Percentiles rank a stretch among this genome's conserved stretches.
phyloP scores from a whole-genome alignment of 2,113 vertebrate species.

The Argyrosomus japonicus region DNA sequence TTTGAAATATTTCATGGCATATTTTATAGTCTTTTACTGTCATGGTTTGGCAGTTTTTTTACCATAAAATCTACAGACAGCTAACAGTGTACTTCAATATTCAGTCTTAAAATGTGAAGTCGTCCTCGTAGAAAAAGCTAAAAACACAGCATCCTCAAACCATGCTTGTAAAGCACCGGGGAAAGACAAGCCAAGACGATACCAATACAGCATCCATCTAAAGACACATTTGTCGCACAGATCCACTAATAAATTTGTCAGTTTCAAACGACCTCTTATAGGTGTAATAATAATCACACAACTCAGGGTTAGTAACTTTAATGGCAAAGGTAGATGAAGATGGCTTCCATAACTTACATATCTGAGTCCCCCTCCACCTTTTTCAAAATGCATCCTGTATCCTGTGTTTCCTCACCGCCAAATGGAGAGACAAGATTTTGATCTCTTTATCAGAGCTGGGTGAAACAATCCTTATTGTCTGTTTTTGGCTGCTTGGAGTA shows the following conservation, averaged over 20 bases:
- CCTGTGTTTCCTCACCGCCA: neutral
- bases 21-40: too few species aligned
- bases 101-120: neutral
- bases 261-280: neutral
- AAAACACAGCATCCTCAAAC: conserved; percentile 65
- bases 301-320: conserved; percentile 14
- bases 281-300: neutral
- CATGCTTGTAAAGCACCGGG: conserved; percentile 59
- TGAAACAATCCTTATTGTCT: neutral
- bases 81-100: neutral
- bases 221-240: neutral
- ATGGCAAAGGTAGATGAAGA: conserved; percentile 27
- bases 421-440: neutral
- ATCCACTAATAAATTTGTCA: neutral
- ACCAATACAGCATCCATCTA: conserved; percentile 3
- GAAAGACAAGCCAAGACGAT: conserved; percentile 19
- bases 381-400: neutral
- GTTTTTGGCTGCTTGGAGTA: neutral
- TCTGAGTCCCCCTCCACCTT: neutral
- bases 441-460: conserved; percentile 9
- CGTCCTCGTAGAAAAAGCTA: neutral
- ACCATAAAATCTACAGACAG: too few species aligned
- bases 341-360: conserved; percentile 26
- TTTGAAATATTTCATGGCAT: too few species aligned
- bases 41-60: too few species aligned